Base-by-base conservation (phyloP, 2,113 vertebrate species). In the Callaeas wilsoni region DNA sequence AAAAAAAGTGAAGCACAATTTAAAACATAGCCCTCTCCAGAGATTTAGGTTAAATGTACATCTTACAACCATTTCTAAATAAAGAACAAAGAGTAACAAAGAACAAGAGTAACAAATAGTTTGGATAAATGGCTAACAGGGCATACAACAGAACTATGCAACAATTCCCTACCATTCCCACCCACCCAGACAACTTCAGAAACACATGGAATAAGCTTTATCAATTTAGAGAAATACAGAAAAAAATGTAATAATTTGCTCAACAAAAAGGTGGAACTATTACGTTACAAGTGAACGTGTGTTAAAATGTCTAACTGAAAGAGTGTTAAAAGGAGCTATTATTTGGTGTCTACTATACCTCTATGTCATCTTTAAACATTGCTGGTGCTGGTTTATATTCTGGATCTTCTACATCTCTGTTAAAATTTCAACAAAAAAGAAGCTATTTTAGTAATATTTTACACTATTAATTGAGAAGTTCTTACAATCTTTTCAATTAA, bases 361-460 rank as follows among this genome's bases (percentile, higher is more conserved):
- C 99, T 97, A 99, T 98, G 79, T 99, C 99, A 92, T 99, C 99
- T 97, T 99, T 99, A 90, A 99, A 97, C 95, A 99, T 84, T n/a
- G 99, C 98, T 59, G 99, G 99, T 90, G 99, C 98, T 88, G 99
- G 99, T 96, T 99, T 99, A 94, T 99, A 99, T 94, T 99, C 99
- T 79, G 99, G 99, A 96, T 99, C 99, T 97, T 99, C 99, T 91
- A 99, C 99, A 95, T 99, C 99, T 90, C 99, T 99, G 97, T 97
- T 85, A 84, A 97, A 77, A 98, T 88, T 90, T 73, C 49, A 97
- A 92, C 13, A 95, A 35, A 94, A 29, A 84, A 85, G 84, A 97
- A 95, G 2, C 3, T 10, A 73, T 85, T 13, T 95, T n/a, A 96
- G 59, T 52, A 90, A 32, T n/a, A 67, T 19, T 68, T 65, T 21